These are phyloP conservation scores for Myotis findleyi DNA, from an alignment of 2,797 vertebrate genomes.

Conservation along the genomic window DNA sequence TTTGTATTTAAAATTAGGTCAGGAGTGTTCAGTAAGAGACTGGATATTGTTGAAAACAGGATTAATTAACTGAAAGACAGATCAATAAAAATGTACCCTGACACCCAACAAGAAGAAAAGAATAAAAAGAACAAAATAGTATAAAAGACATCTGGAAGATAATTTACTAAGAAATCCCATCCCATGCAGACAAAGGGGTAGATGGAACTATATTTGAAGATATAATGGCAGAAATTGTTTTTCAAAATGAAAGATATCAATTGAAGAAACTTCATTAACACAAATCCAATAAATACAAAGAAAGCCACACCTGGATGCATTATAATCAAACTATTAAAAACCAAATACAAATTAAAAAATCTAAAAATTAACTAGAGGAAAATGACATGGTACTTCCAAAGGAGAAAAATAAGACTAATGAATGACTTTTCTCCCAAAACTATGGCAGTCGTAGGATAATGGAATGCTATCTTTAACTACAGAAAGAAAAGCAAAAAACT, in stretches of 20 bases:
- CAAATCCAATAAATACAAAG: neutral
- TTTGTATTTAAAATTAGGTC: neutral
- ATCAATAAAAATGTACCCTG: neutral
- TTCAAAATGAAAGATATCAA: neutral
- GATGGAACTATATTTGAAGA: no score
- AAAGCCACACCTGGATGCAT: neutral
- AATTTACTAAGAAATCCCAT: neutral
- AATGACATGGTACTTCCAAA: neutral
- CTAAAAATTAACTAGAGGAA: neutral
- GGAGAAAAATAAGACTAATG: no score
- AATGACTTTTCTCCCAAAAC: neutral
- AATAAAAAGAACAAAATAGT: neutral
- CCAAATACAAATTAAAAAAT: neutral
- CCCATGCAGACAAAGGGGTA: neutral
- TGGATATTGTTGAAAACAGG: neutral
- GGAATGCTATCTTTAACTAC: no score
- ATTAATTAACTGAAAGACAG: neutral
- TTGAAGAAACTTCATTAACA: neutral
- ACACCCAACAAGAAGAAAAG: neutral
- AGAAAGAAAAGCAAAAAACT: neutral
- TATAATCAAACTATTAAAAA: neutral
- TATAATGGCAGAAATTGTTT: neutral
- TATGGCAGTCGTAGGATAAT: neutral
- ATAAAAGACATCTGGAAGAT: neutral
- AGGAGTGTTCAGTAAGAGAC: neutral